Conservation (phyloP, 2,113 vertebrate genomes). For the Corythornis madagascariensis region DNA sequence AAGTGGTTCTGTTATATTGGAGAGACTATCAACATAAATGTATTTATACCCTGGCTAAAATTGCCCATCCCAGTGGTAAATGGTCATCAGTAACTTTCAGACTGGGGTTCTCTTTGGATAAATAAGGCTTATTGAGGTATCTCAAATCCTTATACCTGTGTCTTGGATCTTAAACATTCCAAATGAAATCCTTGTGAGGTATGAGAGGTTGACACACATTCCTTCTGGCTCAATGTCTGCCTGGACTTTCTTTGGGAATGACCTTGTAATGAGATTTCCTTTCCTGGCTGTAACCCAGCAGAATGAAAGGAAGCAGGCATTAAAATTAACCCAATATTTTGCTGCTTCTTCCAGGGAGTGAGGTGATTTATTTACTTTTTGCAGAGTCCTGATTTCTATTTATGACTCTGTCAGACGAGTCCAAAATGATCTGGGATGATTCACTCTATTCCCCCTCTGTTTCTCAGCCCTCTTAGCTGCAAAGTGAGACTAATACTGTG, state of each 20-base stretch:
- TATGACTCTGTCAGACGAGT: not conserved
- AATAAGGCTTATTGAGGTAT: not conserved
- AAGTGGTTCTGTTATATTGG: not conserved
- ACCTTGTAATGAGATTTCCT: not conserved
- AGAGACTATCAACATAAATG: not conserved
- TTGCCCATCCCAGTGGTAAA: not conserved
- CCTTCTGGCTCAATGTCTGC: not conserved
- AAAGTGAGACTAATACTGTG: not conserved
- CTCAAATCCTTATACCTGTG: not conserved
- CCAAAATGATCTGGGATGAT: not conserved
- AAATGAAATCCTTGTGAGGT: not conserved
- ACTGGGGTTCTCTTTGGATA: not conserved
- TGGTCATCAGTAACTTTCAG: not conserved
- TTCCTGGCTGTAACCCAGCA: not conserved
- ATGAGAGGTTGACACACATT: not conserved
- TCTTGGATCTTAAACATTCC: not conserved
- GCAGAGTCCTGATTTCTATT: not conserved
- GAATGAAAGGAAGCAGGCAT: not conserved
- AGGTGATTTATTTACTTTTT: not conserved
- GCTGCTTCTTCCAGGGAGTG: not conserved
- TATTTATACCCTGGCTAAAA: not conserved
- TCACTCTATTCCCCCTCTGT: not conserved
- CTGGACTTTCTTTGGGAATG: not conserved
- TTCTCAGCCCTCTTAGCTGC: not conserved
- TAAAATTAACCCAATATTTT: constrained; percentile 25